Percentiles rank a stretch among this genome's conserved stretches.
These are phyloP conservation scores for Lineus longissimus DNA, from an alignment of 1,140 invertebrate species.

Conservation along the genomic window DNA sequence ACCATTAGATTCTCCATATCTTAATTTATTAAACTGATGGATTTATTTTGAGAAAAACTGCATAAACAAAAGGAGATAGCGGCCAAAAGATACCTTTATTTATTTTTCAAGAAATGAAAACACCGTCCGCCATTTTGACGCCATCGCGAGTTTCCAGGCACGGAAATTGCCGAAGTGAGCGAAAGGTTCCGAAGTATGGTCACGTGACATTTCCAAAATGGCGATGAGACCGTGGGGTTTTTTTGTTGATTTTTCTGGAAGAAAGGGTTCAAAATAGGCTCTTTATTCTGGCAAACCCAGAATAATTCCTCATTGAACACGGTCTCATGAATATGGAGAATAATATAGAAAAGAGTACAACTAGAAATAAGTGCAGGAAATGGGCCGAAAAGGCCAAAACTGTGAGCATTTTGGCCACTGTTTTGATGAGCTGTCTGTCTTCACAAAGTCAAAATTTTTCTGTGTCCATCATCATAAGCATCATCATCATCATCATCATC, in stretches of 20 bases:
- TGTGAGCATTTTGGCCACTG: constrained; percentile 27
- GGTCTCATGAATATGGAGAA: constrained; percentile 21
- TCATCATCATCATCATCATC: no score
- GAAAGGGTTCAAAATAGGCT: no score
- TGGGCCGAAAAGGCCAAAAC: constrained; percentile 49
- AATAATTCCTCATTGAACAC: no score
- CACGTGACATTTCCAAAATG: constrained; percentile 35
- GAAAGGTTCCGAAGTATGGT: constrained; percentile 2
- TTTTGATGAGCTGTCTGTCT: not conserved
- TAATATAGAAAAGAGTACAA: constrained; percentile 34
- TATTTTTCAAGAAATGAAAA: no score
- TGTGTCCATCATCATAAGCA: no score
- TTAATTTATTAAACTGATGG: no score
- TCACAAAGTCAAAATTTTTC: not conserved
- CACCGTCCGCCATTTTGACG: constrained; percentile 40
- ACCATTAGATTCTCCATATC: no score
- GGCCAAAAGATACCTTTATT: no score
- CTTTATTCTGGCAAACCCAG: no score
- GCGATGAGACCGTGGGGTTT: constrained; percentile 17
- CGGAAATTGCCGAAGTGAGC: constrained; percentile 20
- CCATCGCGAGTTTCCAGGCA: constrained; percentile 35
- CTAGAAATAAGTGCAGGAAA: constrained; percentile 44
- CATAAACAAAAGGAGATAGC: no score
- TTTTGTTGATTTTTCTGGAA: no score
- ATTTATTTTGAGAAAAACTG: no score